These are phyloP conservation scores for Aphis gossypii DNA, from an alignment of 1,140 invertebrate genomes.

Conservation along the genomic window DNA sequence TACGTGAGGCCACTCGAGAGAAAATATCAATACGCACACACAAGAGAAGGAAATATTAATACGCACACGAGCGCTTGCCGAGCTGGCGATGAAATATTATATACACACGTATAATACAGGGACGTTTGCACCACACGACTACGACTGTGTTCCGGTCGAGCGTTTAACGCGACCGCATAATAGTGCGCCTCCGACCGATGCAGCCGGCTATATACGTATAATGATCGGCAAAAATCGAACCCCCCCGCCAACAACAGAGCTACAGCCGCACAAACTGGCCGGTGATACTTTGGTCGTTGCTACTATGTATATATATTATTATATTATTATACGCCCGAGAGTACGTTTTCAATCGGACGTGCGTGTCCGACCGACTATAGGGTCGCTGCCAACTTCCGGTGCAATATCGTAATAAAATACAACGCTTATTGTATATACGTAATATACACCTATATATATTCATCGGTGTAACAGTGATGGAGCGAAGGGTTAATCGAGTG, in stretches of 20 bases:
- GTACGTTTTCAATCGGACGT: slow-evolving; percentile 7
- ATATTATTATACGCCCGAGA: not conserved
- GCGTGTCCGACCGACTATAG: not conserved
- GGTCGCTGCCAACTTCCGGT: not conserved
- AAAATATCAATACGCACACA: slow-evolving; percentile 5
- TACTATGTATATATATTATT: not conserved
- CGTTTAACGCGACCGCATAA: not conserved
- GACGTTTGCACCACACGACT: not conserved
- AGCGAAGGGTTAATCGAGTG: too few relatives aligned
- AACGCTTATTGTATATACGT: not conserved
- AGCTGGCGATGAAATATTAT: not conserved
- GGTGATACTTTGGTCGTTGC: not conserved
- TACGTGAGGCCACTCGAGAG: not conserved
- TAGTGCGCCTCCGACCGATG: not conserved
- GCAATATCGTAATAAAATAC: not conserved
- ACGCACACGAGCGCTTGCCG: not conserved
- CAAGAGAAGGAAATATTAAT: not conserved
- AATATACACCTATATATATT: too few relatives aligned
- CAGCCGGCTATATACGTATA: not conserved
- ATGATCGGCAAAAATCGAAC: not conserved
- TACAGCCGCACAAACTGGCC: not conserved
- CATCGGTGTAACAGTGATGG: too few relatives aligned
- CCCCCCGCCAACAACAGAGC: too few relatives aligned
- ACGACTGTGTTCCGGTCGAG: not conserved
- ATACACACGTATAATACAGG: not conserved